phyloP scores from a whole-genome alignment of 2,888 invertebrate genomes.

The Cerastis rubricosa region DNA sequence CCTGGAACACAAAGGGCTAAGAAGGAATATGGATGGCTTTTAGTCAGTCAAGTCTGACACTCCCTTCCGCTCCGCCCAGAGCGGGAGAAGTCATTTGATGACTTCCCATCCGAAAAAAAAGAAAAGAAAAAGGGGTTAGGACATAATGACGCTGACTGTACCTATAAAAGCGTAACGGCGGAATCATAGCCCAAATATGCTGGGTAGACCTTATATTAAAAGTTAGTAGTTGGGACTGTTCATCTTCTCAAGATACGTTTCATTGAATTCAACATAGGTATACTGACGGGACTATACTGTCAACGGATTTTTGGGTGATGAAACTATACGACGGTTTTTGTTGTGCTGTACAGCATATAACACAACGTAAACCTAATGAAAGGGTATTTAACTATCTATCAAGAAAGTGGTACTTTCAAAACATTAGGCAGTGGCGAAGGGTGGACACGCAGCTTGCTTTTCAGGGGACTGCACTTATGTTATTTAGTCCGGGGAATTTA shows the following conservation, averaged over 20 bases:
- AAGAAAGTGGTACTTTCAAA: not conserved
- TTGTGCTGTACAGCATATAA: not conserved
- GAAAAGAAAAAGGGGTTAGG: too few relatives aligned
- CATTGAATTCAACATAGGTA: not conserved
- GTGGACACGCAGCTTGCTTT: not conserved
- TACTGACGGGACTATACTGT: not conserved
- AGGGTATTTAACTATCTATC: not conserved
- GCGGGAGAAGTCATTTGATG: too few relatives aligned
- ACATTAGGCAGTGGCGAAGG: not conserved
- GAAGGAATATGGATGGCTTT: too few relatives aligned
- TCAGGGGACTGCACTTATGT: not conserved
- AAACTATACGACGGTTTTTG: not conserved
- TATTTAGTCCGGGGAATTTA: too few relatives aligned
- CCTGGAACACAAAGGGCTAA: too few relatives aligned
- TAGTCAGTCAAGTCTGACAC: too few relatives aligned
- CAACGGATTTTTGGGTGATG: not conserved
- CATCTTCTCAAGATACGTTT: not conserved
- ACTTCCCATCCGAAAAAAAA: too few relatives aligned
- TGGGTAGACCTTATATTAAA: constrained; percentile 8
- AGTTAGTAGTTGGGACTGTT: not conserved
- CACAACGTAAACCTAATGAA: not conserved
- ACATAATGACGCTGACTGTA: too few relatives aligned
- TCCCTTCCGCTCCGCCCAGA: too few relatives aligned
- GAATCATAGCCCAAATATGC: constrained; percentile 13
- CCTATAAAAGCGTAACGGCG: not conserved